These are phyloP conservation scores for Dicentrarchus labrax DNA, from an alignment of 2,113 vertebrate genomes.

Conservation along the genomic window DNA sequence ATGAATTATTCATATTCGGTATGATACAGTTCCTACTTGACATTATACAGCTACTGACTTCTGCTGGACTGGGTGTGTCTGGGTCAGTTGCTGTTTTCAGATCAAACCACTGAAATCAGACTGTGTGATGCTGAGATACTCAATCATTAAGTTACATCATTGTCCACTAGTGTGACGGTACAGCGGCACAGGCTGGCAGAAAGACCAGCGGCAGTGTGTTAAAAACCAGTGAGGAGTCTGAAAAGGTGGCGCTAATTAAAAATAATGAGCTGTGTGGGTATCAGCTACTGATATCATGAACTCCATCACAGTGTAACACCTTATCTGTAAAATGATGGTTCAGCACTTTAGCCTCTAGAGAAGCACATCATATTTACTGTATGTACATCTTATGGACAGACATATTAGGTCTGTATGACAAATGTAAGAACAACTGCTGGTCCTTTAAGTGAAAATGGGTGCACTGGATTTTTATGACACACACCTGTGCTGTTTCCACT, in stretches of 20 bases:
- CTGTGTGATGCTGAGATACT: not conserved
- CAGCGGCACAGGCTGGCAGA: not conserved
- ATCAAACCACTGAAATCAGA: not conserved
- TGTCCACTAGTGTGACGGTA: not conserved
- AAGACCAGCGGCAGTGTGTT: not conserved
- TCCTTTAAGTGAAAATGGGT: not conserved
- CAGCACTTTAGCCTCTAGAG: not conserved
- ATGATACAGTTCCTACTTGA: not conserved
- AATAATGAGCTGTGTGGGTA: not conserved
- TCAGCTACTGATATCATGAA: not conserved
- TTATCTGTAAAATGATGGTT: not conserved
- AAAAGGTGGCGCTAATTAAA: not conserved
- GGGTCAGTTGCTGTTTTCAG: not conserved
- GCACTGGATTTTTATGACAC: no score
- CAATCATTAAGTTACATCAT: not conserved
- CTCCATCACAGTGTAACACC: not conserved
- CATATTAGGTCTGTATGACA: not conserved
- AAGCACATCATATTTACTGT: not conserved
- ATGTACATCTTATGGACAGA: not conserved
- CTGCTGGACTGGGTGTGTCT: not conserved
- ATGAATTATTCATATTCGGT: conserved; percentile 39
- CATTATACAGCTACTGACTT: not conserved
- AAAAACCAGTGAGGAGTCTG: not conserved
- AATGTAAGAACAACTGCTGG: not conserved
- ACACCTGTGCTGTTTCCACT: not conserved